Base-by-base conservation (phyloP, 2,888 invertebrate genomes). In the Pollenia amentaria region DNA sequence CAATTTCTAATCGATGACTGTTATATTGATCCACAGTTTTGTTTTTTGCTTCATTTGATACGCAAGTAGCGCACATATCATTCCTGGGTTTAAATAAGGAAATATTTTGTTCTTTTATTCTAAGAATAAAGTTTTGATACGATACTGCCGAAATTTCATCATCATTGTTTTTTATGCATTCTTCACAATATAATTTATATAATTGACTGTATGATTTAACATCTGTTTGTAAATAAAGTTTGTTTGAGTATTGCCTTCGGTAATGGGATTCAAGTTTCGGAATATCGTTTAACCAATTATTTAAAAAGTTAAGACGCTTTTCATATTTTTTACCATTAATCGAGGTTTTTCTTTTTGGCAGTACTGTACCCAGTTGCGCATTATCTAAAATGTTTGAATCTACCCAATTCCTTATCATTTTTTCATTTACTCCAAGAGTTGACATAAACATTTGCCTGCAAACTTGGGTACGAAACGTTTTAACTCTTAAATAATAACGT, bases 341-440 rank as follows among this genome's bases (percentile, higher is more conserved):
- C 57, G 60, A 73, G 12, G 57, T 16, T 73, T 73, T 73, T 60
- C 75, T 75, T 75, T 75, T 75, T 29, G 62, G 46, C 75, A 18
- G 60, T 42, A 44, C 18, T 57, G 60, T 62, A 21, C 62, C 62
- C n/a, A 18, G 62, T 46, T 75, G 75, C 14, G 62, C 62, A 60
- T 62, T 75, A 48, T 75, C 55, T 60, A 60, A 44, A 73, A 60
- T 73, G 46, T 73, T 60, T 73, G 21, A n/a, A 16, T 46, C 55
- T 55, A 21, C 29, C 60, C 60, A 72, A 72, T 42, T 62, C 62
- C 62, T 60, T 62, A 75, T 73, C 10, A 21, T 62, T 62, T 60
- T 75, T 75, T 75, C 75, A 46, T 60, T 62, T 48, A 75, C 21
- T 57, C 60, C 73, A 73, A 73, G 73, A 73, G 60, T 51, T 51